These are phyloP conservation scores for Paralinhomoeus sp. DNA, from an alignment of 2,888 invertebrate genomes.

Conservation along the genomic window DNA sequence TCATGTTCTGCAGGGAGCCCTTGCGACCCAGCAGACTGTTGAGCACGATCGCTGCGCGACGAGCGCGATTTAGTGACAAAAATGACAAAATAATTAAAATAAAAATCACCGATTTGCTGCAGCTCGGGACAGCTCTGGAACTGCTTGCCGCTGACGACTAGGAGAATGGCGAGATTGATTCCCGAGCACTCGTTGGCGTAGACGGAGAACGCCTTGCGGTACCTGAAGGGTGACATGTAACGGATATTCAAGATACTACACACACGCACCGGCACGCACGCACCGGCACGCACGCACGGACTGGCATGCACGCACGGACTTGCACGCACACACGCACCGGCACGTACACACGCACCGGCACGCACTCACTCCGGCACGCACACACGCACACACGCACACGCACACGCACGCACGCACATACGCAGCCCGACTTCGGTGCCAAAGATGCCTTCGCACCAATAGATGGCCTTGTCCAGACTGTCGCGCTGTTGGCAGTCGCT, in stretches of 20 bases:
- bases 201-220: conserved; percentile 54
- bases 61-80: conserved; percentile 1
- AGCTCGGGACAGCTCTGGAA: conserved; percentile 41
- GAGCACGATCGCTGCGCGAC: conserved; percentile 66
- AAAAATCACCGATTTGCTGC: conserved; percentile 36
- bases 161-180: conserved; percentile 81
- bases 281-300: too few relatives aligned
- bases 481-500: conserved; percentile 62
- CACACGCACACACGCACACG: too few relatives aligned
- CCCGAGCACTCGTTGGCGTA: conserved; percentile 98
- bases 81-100: not conserved
- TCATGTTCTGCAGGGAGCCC: conserved; percentile 67
- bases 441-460: conserved; percentile 41
- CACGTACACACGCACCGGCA: too few relatives aligned
- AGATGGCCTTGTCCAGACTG: conserved; percentile 69
- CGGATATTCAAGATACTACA: too few relatives aligned
- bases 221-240: conserved; percentile 16
- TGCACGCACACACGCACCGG: too few relatives aligned
- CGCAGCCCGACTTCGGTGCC: too few relatives aligned
- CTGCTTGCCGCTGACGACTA: conserved; percentile 86
- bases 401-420: too few relatives aligned
- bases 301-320: too few relatives aligned
- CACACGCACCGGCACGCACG: too few relatives aligned
- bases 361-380: too few relatives aligned
- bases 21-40: conserved; percentile 94